Evolutionary conservation across 1,140 invertebrate genomes (phyloP), one percentile per base, ranked within the genome.

Genomic region (Drosophila persimilis): DNA sequence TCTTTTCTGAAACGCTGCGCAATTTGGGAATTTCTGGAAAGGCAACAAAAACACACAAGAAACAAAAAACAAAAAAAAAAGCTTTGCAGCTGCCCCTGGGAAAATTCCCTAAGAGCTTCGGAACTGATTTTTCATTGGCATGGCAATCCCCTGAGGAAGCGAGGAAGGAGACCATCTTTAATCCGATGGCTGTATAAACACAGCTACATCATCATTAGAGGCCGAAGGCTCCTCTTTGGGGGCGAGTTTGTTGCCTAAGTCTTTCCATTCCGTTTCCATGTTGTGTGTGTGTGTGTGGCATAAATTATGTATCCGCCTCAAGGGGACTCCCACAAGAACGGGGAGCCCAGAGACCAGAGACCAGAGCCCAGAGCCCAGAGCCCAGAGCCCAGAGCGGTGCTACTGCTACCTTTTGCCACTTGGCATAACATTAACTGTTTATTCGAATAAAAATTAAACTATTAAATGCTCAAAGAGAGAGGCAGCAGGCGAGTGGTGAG

Each of bases 391-490:
- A 17, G 17, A 54, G 41, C 17, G 60, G 43, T 8, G 45, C 24
- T 47, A 13, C 51, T 48, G 51, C 31, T 79, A 69, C 77, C 77
- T 63, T 61, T 70, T 74, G 78, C 80, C 79, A 85, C 78, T 83
- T 88, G 74, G 84, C 84, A 89, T 89, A 83, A 88, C 70, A 89
- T 88, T 76, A 83, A 89, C 83, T 89, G 83, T 89, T 88, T 67
- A 89, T 88, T 73, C 84, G 71, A 79, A 88, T 83, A 86, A 88
- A 86, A 86, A 88, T 89, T 89, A 88, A 83, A 88, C 83, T 79
- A 88, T 88, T 83, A 60, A 86, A 81, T 76, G 54, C 57, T 44
- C 52, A 43, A 39, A 13, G 35, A 9, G 31, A 39, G 35, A 39
- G 35, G 52, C 3, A 46, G 51, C 39, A n/a, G 29, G 22, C 44